phyloP scores from a whole-genome alignment of 1,140 invertebrate species.

The Temnothorax curvispinosus region DNA sequence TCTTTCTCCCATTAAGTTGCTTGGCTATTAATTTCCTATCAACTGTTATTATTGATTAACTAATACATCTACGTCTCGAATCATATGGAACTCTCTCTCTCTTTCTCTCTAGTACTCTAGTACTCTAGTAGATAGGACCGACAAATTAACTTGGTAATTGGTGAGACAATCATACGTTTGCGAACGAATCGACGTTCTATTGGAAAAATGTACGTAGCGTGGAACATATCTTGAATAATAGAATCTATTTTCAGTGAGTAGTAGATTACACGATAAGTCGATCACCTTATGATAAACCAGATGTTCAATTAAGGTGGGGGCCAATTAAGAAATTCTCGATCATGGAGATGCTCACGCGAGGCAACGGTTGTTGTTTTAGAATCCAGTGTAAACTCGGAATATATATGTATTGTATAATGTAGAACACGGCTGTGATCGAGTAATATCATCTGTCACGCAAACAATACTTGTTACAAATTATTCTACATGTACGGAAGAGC shows the following conservation, averaged over 20 bases:
- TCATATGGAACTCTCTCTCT: no score
- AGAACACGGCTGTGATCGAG: neutral
- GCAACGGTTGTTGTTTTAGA: neutral
- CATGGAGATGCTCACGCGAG: neutral
- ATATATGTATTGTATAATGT: no score
- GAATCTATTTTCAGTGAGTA: conserved; percentile 29
- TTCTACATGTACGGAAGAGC: neutral
- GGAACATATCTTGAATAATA: conserved; percentile 7
- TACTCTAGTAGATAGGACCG: neutral
- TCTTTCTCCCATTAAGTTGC: neutral
- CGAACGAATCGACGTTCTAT: neutral
- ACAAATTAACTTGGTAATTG: neutral
- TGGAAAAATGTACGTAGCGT: neutral
- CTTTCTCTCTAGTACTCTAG: no score
- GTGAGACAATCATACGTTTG: conserved; percentile 34
- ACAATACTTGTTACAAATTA: conserved; percentile 5
- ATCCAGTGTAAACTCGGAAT: neutral
- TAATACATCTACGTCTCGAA: neutral
- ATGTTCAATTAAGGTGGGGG: conserved; percentile 45
- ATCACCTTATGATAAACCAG: neutral
- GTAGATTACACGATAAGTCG: neutral
- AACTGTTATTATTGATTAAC: neutral
- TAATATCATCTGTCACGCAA: neutral
- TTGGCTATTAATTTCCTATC: neutral
- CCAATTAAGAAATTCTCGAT: conserved; percentile 22